phyloP scores from a whole-genome alignment of 1,140 invertebrate species.

The Solenopsis fugax region DNA sequence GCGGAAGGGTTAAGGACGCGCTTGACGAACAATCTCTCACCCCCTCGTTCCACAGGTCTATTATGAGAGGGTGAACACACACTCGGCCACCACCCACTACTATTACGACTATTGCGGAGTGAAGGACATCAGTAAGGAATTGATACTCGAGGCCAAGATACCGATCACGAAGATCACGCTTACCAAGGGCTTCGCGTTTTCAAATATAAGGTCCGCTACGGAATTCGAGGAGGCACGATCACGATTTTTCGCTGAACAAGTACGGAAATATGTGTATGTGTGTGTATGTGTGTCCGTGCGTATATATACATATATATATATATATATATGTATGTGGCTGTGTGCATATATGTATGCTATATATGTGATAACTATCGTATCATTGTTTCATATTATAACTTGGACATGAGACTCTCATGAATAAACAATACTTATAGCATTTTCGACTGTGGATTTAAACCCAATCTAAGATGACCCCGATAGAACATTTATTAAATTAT shows the following conservation, averaged over 20 bases:
- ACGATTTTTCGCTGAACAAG: conserved; percentile 92
- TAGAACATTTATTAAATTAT: too few species aligned
- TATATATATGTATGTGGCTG: background rate
- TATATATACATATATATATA: background rate
- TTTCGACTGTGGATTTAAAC: too few species aligned
- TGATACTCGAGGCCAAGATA: conserved; percentile 90
- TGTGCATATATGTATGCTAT: background rate
- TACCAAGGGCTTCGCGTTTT: conserved; percentile 94
- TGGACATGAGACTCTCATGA: too few species aligned
- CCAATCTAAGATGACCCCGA: too few species aligned
- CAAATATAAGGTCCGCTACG: conserved; percentile 92
- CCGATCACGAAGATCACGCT: conserved; percentile 93
- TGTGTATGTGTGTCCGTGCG: background rate
- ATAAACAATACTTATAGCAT: background rate
- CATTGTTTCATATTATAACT: background rate
- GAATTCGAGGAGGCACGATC: conserved; percentile 95
- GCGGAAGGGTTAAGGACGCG: conserved; percentile 21
- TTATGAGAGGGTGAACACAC: conserved; percentile 94
- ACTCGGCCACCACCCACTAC: conserved; percentile 92
- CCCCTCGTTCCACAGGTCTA: conserved; percentile 89
- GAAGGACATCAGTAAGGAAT: conserved; percentile 92
- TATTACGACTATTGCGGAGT: conserved; percentile 93
- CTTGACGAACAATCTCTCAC: background rate
- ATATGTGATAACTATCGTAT: background rate
- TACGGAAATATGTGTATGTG: conserved; percentile 53